These are phyloP conservation scores for Empidonax alnorum DNA, from an alignment of 2,113 vertebrate species.

Conservation along the genomic window DNA sequence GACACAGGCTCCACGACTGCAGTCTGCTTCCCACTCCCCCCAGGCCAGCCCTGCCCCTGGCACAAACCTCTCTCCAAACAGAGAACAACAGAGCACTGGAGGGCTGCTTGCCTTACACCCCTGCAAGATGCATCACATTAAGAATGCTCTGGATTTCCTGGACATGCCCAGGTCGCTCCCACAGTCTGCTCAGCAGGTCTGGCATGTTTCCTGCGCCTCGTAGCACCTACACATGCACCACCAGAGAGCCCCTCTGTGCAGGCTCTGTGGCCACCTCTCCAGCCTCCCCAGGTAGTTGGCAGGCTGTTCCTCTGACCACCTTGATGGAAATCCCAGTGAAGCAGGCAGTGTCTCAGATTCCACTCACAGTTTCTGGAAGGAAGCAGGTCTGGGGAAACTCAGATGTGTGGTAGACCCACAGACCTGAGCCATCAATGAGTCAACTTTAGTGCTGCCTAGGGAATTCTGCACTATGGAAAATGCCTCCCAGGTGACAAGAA, in stretches of 20 bases:
- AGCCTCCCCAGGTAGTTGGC: not conserved
- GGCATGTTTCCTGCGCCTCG: not conserved
- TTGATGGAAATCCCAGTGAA: slow-evolving; percentile 11
- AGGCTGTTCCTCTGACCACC: slow-evolving; percentile 22
- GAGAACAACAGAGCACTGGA: not conserved
- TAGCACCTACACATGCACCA: rapidly evolving
- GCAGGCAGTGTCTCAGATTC: slow-evolving; percentile 27
- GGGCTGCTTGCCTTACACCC: not conserved
- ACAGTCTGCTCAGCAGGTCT: not conserved
- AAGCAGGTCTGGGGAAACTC: slow-evolving; percentile 36
- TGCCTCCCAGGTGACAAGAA: slow-evolving; percentile 22
- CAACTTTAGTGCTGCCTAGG: slow-evolving; percentile 26
- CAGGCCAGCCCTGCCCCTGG: not conserved
- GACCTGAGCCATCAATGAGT: not conserved
- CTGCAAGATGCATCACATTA: not conserved
- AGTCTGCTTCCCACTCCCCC: not conserved
- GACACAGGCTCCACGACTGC: rapidly evolving
- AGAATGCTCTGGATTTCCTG: slow-evolving; percentile 21
- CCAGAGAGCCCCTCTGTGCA: not conserved
- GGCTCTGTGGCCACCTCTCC: not conserved
- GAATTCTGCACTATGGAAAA: not conserved
- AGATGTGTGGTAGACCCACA: slow-evolving; percentile 18
- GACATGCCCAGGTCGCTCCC: not conserved
- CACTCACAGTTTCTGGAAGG: slow-evolving; percentile 21
- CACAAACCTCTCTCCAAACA: not conserved